Base-by-base conservation (phyloP, 2,113 vertebrate species). In the Chamaetylas fuelleborni region DNA sequence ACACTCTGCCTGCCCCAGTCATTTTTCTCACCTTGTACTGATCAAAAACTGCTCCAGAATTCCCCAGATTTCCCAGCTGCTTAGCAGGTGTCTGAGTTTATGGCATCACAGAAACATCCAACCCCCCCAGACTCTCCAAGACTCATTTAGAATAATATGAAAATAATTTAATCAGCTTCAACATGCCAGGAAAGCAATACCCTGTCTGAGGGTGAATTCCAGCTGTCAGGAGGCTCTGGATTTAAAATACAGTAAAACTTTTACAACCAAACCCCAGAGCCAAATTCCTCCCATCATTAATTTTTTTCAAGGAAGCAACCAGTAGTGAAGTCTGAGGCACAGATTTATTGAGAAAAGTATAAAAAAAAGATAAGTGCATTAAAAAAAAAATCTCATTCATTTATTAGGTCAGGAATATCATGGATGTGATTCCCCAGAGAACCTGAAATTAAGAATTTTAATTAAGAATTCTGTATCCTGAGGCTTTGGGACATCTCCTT, bases 191-290 rank as follows among this genome's bases (percentile, higher is more conserved):
- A 93, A 86, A 79, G 33, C 64, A 80, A 57, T 81, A 60, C 40
- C 45, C 81, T 33, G 36, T 86, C 89, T 4, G 47, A 88, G 45
- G 34, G 54, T 45, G 83, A 92, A 95, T 91, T 93, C 62, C 93
- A 91, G 67, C 34, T 93, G 57, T 90, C 91, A 73, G 48, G 76
- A 81, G n/a, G 40, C 26, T 82, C 71, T 86, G 58, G 50, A 69
- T 93, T 90, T 88, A 83, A 64, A 88, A 79, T 31, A 61, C 5
- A 92, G 36, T 83, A 80, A 88, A 93, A 76, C 28, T 82, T 92
- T 88, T 88, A 80, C 47, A 86, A 25, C n/a, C 28, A 40, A 69
- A 57, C 10, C 23, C 58, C 40, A 0, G 45, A 83, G 80, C 45
- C 86, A 96, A 86, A 86, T 86, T 79, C 48, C 47, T 76, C 57